Percentiles rank a stretch among this genome's conserved stretches.
Conservation (phyloP, 2,888 invertebrate genomes). For the Tetropium fuscum region DNA sequence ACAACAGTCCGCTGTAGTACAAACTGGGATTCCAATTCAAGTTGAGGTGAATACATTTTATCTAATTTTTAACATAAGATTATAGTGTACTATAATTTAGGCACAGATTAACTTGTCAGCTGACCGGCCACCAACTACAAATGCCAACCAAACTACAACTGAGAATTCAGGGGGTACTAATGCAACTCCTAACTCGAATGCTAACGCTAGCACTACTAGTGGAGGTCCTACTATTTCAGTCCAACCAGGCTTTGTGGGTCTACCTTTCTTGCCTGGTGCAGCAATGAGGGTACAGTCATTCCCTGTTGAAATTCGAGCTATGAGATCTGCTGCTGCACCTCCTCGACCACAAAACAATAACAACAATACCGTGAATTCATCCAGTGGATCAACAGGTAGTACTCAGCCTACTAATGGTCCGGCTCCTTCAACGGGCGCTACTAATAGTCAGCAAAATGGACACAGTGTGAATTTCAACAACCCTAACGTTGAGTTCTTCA, state of each 20-base stretch:
- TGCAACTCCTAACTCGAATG: constrained; percentile 6
- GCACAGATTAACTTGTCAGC: constrained; percentile 57
- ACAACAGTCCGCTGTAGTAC: constrained; percentile 75
- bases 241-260: constrained; percentile 44
- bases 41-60: constrained; percentile 65
- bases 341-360: constrained; percentile 37
- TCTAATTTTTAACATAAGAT: not conserved
- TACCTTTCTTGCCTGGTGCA: constrained; percentile 55
- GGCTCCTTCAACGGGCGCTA: constrained; percentile 3
- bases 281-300: constrained; percentile 59
- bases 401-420: constrained; percentile 31
- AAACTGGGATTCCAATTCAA: constrained; percentile 76
- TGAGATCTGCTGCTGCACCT: constrained; percentile 37
- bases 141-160: constrained; percentile 39
- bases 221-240: constrained; percentile 34
- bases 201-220: constrained; percentile 13
- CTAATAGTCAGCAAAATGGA: constrained; percentile 13
- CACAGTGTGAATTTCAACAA: constrained; percentile 53
- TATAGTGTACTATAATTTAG: constrained; percentile 40
- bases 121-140: constrained; percentile 48
- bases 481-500: constrained; percentile 71
- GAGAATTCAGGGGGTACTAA: constrained; percentile 40
- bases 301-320: constrained; percentile 58
- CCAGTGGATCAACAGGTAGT: constrained; percentile 36
- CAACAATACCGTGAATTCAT: constrained; percentile 23